A percentile compares a stretch with the other conserved stretches of the same genome.
Conservation (phyloP, 2,113 vertebrate species). For the Atlantisia rogersi region DNA sequence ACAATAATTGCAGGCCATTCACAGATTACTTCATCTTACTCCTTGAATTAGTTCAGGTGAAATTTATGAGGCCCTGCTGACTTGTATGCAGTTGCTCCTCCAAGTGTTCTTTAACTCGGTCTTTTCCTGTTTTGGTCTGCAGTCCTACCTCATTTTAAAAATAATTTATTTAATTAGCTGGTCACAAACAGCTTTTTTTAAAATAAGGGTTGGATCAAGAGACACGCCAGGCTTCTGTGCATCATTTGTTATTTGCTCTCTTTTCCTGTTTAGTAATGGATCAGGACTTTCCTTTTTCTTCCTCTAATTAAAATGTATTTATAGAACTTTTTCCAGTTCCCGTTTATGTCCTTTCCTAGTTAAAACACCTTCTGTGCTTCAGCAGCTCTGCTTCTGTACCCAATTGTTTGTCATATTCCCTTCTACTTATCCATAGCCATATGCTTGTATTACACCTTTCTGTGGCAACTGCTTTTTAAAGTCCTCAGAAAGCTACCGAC, state of each 20-base stretch:
- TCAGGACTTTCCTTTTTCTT: constrained; percentile 62
- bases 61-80: neutral
- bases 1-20: neutral
- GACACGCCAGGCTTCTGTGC: neutral
- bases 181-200: neutral
- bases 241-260: constrained; percentile 24
- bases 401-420: neutral
- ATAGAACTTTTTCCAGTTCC: constrained; percentile 38
- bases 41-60: neutral
- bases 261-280: constrained; percentile 56
- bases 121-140: constrained; percentile 51
- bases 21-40: constrained; percentile 17
- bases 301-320: constrained; percentile 50
- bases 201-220: neutral
- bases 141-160: neutral
- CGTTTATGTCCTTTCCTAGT: neutral
- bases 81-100: neutral
- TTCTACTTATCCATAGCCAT: neutral
- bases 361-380: neutral
- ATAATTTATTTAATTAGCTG: constrained; percentile 16
- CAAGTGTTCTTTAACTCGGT: neutral
- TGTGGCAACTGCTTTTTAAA: neutral
- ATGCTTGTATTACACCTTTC: neutral
- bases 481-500: neutral
- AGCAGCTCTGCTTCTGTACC: neutral